phyloP scores from a whole-genome alignment of 2,113 vertebrate species.

The Aegithalos caudatus region DNA sequence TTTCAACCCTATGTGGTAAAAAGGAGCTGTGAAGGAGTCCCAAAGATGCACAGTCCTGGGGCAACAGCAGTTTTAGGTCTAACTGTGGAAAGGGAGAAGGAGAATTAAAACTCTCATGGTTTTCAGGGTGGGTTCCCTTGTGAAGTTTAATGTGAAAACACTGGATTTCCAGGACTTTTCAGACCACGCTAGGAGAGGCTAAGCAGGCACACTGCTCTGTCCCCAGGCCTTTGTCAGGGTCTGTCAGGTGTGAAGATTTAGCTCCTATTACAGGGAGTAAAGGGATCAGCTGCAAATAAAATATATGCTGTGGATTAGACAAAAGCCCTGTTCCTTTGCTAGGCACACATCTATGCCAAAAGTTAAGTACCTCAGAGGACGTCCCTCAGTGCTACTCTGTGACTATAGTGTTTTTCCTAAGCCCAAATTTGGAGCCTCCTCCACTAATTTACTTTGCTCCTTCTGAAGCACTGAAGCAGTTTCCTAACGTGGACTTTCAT shows the following conservation, averaged over 20 bases:
- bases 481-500: background rate
- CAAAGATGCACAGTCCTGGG: background rate
- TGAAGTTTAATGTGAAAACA: background rate
- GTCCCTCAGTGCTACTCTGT: background rate
- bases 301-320: conserved; percentile 25
- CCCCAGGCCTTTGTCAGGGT: background rate
- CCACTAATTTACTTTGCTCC: background rate
- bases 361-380: conserved; percentile 1
- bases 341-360: background rate
- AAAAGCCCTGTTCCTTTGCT: conserved; percentile 23
- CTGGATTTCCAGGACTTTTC: background rate
- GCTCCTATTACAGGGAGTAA: conserved; percentile 49
- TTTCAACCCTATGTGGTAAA: background rate
- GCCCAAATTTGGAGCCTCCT: background rate
- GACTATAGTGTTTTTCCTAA: background rate
- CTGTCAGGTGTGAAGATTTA: conserved; percentile 60
- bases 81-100: background rate
- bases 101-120: background rate
- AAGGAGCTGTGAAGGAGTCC: background rate
- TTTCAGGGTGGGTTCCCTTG: background rate
- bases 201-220: background rate
- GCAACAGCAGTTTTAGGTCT: background rate
- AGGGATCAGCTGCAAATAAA: conserved; percentile 53
- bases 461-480: background rate
- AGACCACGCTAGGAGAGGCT: background rate